A percentile compares a stretch with the other conserved stretches of the same genome.
Evolutionary conservation across 2,797 vertebrate species (phyloP).

Genomic region (Pangasius larnaudii): DNA sequence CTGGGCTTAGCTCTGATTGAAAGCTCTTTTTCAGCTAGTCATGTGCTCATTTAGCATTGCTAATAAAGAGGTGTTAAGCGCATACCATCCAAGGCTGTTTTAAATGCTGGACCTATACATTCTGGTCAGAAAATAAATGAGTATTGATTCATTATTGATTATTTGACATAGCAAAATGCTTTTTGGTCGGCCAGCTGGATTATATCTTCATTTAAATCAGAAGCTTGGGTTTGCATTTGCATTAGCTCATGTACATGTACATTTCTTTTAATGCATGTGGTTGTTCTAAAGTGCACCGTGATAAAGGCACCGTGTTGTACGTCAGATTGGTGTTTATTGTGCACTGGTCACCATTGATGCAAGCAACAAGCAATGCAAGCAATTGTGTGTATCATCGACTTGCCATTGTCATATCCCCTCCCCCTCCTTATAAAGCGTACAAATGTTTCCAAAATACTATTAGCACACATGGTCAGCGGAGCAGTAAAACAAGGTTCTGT

Average conservation of each 20-base stretch:
- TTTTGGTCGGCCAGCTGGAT: neutral
- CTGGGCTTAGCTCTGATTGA: neutral
- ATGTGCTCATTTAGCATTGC: slow-evolving; percentile 19
- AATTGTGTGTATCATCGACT: slow-evolving; percentile 17
- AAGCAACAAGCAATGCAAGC: slow-evolving; percentile 13
- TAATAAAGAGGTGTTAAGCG: slow-evolving; percentile 6
- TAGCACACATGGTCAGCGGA: neutral
- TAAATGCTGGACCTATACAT: neutral
- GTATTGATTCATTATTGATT: slow-evolving; percentile 47
- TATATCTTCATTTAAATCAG: neutral
- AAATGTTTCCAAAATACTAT: neutral
- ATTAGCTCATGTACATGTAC: neutral
- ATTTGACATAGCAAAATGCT: slow-evolving; percentile 18
- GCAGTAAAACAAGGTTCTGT: neutral
- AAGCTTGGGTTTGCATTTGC: neutral
- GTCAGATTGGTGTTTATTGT: neutral
- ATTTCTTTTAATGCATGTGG: neutral
- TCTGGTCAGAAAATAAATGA: slow-evolving; percentile 35
- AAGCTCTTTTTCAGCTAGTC: slow-evolving; percentile 15
- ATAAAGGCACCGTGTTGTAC: neutral
- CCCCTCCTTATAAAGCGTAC: slow-evolving; percentile 10
- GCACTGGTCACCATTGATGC: neutral
- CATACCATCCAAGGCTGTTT: neutral
- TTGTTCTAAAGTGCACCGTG: neutral
- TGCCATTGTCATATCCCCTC: slow-evolving; percentile 12